Base-by-base conservation (phyloP, 2,797 vertebrate species). In the Urosaurus nigricauda region DNA sequence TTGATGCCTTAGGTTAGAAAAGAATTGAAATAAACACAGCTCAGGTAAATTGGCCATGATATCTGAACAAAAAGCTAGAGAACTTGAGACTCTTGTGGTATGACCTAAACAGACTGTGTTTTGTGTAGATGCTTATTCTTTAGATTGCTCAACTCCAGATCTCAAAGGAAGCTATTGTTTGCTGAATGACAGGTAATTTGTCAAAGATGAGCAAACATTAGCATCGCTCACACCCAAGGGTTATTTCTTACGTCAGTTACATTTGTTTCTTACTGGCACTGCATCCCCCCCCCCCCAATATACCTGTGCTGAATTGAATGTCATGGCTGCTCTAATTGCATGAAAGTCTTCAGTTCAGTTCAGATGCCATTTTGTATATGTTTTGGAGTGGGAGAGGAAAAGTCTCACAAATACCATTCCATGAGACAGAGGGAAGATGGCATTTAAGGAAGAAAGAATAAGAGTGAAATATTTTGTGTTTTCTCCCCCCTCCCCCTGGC, bases 141-240 rank as follows among this genome's bases (percentile, higher is more conserved):
- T 56, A 84, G 29, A 16, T 35, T 75, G 70, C 58, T 75, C 77
- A 51, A 24, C 75, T 84, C 60, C 70, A 35, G 40, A 43, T 88
- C 77, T 82, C 83, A 5, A 47, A 84, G 79, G 78, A 68, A 12
- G 35, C 43, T 68, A 24, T 47, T 74, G 58, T 86, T 89, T 86
- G 63, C n/a, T 17, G 13, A 84, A 70, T 77, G 70, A 51, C 37
- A 51, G 83, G 37, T n/a, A 75, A 85, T 85, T 90, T 90, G 71
- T 88, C 79, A n/a, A 75, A 70, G 37, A 75, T 85, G 78, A 90
- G 4, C 70, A 88, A 58, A 88, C 63, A 88, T 81, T 86, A 89
- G 70, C 77, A 84, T 65, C 77, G 79, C 51, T 71, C 14, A 37
- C 75, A 58, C 68, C 81, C 70, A 85, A 56, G 60, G 47, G 70